phyloP scores from a whole-genome alignment of 2,797 vertebrate genomes.

The Xenops minutus region DNA sequence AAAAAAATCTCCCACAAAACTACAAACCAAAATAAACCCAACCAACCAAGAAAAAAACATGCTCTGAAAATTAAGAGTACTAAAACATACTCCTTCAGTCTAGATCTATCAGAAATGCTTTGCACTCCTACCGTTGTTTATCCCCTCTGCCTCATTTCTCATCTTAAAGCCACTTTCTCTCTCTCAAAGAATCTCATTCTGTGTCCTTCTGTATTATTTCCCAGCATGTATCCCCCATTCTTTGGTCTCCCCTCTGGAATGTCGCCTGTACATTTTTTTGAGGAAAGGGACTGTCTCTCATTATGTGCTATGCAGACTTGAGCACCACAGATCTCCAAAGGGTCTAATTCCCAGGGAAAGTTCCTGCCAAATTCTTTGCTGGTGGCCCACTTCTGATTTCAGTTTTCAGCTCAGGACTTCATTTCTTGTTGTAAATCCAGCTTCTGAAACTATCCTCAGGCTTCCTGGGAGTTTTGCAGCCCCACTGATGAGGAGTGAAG shows the following conservation, averaged over 20 bases:
- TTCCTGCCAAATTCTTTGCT: slow-evolving; percentile 11
- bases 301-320: neutral
- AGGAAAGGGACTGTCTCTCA: neutral
- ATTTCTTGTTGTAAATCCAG: neutral
- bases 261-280: neutral
- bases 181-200: neutral
- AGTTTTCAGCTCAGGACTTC: neutral
- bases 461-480: neutral
- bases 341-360: neutral
- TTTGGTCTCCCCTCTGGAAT: neutral
- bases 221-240: neutral
- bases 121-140: neutral
- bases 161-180: neutral
- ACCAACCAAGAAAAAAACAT: neutral
- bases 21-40: neutral
- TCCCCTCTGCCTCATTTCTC: neutral
- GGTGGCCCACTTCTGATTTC: slow-evolving; percentile 5
- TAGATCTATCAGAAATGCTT: neutral
- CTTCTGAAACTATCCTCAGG: neutral
- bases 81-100: neutral
- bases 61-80: neutral
- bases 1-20: neutral
- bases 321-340: neutral
- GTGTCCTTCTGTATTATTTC: neutral
- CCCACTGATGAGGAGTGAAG: neutral